phyloP scores from a whole-genome alignment of 2,888 invertebrate species.

The Dicycla oo region DNA sequence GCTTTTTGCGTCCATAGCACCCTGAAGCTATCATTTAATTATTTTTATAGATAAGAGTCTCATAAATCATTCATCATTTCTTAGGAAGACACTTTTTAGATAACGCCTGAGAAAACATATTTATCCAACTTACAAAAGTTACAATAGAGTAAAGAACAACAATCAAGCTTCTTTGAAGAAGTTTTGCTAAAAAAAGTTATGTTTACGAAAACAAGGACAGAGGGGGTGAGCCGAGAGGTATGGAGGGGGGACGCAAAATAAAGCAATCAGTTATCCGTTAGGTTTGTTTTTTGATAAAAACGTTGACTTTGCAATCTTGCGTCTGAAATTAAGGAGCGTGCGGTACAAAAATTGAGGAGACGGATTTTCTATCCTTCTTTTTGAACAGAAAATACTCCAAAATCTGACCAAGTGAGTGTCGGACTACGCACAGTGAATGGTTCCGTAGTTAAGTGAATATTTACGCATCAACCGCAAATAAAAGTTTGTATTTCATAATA shows the following conservation, averaged over 20 bases:
- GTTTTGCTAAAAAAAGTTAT: slow-evolving; percentile 69
- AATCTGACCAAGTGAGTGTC: not conserved
- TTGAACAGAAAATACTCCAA: not conserved
- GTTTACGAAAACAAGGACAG: slow-evolving; percentile 69
- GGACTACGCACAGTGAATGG: not conserved
- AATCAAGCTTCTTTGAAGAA: slow-evolving; percentile 62
- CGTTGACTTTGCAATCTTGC: slow-evolving; percentile 76
- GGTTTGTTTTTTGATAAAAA: slow-evolving; percentile 80
- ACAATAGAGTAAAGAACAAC: slow-evolving; percentile 65
- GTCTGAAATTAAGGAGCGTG: slow-evolving; percentile 68
- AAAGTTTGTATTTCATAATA: not conserved
- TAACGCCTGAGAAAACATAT: slow-evolving; percentile 50
- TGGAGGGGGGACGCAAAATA: slow-evolving; percentile 66
- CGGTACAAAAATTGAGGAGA: slow-evolving; percentile 53
- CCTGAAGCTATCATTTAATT: not conserved
- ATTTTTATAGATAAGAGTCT: not conserved
- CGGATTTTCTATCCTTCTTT: not conserved
- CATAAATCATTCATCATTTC: slow-evolving; percentile 32
- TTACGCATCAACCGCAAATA: not conserved
- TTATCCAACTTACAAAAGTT: slow-evolving; percentile 59
- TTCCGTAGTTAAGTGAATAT: not conserved
- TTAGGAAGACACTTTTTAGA: slow-evolving; percentile 32
- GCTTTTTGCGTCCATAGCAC: too few relatives aligned
- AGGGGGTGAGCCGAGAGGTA: slow-evolving; percentile 51
- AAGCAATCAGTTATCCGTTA: slow-evolving; percentile 80